phyloP scores from a whole-genome alignment of 2,888 invertebrate genomes.

The Ormyrus thymus region DNA sequence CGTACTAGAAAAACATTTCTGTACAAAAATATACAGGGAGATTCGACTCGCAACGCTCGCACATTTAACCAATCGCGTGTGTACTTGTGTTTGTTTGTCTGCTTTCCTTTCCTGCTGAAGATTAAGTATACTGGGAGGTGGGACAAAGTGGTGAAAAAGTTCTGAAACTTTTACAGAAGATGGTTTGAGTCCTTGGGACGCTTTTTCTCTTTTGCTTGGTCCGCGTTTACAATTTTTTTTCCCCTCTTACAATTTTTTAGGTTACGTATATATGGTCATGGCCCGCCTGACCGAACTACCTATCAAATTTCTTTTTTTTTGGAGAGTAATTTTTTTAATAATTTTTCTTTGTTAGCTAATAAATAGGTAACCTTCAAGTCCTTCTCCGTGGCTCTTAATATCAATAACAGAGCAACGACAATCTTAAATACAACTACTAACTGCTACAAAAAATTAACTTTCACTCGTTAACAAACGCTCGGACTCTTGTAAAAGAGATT shows the following conservation, averaged over 20 bases:
- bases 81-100: conserved; percentile 31
- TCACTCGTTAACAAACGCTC: conserved; percentile 55
- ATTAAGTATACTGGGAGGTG: not conserved
- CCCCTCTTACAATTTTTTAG: not conserved
- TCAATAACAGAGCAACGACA: conserved; percentile 47
- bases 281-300: conserved; percentile 53
- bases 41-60: conserved; percentile 52
- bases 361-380: conserved; percentile 54
- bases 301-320: conserved; percentile 41
- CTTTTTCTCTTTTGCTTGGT: conserved; percentile 40
- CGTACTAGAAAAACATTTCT: conserved; percentile 70
- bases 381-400: conserved; percentile 30
- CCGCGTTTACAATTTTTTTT: conserved; percentile 36
- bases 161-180: conserved; percentile 27
- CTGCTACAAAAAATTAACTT: conserved; percentile 53
- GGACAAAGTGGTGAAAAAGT: conserved; percentile 31
- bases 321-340: conserved; percentile 29
- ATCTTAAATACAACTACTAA: conserved; percentile 47
- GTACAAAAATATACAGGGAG: conserved; percentile 73
- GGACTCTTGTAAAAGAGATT: conserved; percentile 31
- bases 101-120: not conserved
- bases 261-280: conserved; percentile 45
- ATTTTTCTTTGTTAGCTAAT: conserved; percentile 28
- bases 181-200: conserved; percentile 51
- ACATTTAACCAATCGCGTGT: conserved; percentile 34